Evolutionary conservation across 2,888 invertebrate genomes (phyloP).

Genomic region (Eumerus sabulonum): DNA sequence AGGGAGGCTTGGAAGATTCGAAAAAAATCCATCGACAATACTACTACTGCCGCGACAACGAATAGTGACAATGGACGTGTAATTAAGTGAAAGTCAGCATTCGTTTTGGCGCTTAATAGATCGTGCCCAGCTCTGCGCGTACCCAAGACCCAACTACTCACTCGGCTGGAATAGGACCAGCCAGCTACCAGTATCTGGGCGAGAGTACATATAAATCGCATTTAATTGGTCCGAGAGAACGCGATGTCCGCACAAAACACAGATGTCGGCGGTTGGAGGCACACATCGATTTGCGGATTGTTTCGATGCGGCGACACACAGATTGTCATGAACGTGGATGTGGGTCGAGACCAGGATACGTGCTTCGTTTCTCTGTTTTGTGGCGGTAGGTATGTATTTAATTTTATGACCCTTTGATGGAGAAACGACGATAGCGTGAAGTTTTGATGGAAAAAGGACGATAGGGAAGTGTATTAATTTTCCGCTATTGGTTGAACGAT

Average conservation of each 20-base stretch:
- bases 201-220: conserved; percentile 57
- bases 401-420: conserved; percentile 50
- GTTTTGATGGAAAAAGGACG: conserved; percentile 30
- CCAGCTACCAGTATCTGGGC: conserved; percentile 7
- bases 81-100: conserved; percentile 66
- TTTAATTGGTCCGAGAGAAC: conserved; percentile 55
- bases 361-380: neutral
- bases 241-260: conserved; percentile 22
- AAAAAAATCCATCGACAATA: conserved; percentile 8
- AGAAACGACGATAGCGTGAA: conserved; percentile 29
- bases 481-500: neutral
- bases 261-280: conserved; percentile 23
- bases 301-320: conserved; percentile 3
- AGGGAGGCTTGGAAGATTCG: neutral
- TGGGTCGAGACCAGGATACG: neutral
- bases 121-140: conserved; percentile 17
- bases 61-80: conserved; percentile 64
- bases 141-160: neutral
- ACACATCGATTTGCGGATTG: conserved; percentile 49
- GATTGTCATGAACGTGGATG: neutral
- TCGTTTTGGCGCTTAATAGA: conserved; percentile 62
- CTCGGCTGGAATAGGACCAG: conserved; percentile 8
- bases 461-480: conserved; percentile 38
- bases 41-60: conserved; percentile 35
- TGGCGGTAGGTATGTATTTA: conserved; percentile 29